A percentile compares a stretch with the other conserved stretches of the same genome.
phyloP scores from a whole-genome alignment of 2,797 vertebrate species.

The Anabas testudineus region DNA sequence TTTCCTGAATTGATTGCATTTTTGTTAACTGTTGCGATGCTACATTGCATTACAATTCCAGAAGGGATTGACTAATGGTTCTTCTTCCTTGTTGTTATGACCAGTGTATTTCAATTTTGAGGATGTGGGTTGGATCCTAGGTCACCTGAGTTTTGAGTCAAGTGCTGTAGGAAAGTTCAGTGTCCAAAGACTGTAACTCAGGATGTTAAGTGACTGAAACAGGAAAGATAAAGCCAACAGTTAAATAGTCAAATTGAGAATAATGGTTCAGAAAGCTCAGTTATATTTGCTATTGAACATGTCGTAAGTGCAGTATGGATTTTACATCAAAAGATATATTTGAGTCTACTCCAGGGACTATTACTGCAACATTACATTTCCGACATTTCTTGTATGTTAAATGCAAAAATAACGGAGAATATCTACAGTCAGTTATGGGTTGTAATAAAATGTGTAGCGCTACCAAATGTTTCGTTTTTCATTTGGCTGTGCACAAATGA shows the following conservation, averaged over 20 bases:
- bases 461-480: not conserved
- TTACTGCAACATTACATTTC: conserved; percentile 8
- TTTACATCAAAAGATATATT: conserved; percentile 21
- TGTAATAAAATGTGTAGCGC: conserved; percentile 9
- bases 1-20: too few species aligned
- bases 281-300: conserved; percentile 4
- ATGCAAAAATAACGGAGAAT: conserved; percentile 25
- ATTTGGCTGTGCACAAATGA: not conserved
- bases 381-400: conserved; percentile 16
- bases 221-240: not conserved
- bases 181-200: too few species aligned
- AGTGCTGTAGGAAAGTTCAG: too few species aligned
- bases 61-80: too few species aligned
- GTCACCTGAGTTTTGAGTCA: too few species aligned
- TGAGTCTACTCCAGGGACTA: not conserved
- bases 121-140: too few species aligned
- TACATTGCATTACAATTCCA: too few species aligned
- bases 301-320: conserved; percentile 14
- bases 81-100: too few species aligned
- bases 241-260: not conserved
- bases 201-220: too few species aligned
- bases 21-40: too few species aligned
- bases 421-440: not conserved
- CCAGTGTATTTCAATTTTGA: too few species aligned
- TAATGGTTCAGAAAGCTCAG: not conserved